phyloP scores from a whole-genome alignment of 2,888 invertebrate genomes.

The Drosophila robusta region DNA sequence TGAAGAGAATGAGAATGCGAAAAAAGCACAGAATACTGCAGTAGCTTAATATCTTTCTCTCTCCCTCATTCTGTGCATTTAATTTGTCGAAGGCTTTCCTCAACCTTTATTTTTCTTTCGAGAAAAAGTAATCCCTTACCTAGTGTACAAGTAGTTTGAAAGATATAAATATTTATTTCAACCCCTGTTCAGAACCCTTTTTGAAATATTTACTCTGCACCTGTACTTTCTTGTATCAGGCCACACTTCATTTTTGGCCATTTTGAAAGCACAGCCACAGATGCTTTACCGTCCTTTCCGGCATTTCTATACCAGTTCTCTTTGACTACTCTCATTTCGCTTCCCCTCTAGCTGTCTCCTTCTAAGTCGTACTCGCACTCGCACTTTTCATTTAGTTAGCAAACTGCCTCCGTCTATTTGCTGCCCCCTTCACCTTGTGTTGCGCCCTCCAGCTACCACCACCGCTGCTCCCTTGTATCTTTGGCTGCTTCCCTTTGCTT shows the following conservation, averaged over 20 bases:
- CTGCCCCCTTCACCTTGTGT: background rate
- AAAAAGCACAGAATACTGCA: no score
- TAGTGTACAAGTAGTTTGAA: no score
- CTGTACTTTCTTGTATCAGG: no score
- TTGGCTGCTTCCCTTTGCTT: conserved; percentile 16
- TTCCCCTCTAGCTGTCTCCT: conserved; percentile 3
- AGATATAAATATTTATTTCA: no score
- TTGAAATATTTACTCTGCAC: no score
- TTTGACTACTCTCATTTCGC: conserved; percentile 16
- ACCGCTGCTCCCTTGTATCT: background rate
- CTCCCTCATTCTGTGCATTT: no score
- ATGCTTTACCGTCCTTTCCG: conserved; percentile 13
- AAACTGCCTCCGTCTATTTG: conserved; percentile 12
- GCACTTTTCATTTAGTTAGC: conserved; percentile 40
- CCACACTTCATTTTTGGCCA: background rate
- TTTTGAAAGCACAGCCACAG: conserved; percentile 11
- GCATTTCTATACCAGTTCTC: conserved; percentile 7
- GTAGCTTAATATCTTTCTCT: no score
- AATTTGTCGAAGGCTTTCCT: no score
- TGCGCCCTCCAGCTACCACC: conserved; percentile 1
- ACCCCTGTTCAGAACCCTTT: no score
- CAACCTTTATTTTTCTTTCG: no score
- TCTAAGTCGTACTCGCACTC: conserved; percentile 10
- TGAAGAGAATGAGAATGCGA: no score
- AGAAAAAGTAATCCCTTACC: no score